Base-by-base conservation (phyloP, 1,140 invertebrate species). In the Trypoxylus dichotomus region DNA sequence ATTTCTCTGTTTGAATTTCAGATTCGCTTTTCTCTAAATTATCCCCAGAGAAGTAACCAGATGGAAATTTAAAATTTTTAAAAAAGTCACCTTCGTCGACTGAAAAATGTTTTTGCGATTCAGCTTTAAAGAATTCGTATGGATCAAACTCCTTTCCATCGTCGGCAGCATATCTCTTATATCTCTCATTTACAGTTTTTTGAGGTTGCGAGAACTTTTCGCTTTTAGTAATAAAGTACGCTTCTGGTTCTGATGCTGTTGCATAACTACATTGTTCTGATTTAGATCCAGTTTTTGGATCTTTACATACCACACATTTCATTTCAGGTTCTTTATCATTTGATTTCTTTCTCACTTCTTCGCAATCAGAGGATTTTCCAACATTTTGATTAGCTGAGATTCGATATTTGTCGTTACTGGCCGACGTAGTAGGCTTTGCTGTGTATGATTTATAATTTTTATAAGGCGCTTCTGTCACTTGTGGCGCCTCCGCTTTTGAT, bases 1-100 rank as follows among this genome's bases (percentile, higher is more conserved):
- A 85, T 84, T 90, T 87, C 25, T 88, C 89, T 21, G 89, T 87
- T 83, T 90, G 88, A 80, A 87, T 84, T 84, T 90, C 89, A 1
- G 89, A 90, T 37, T 87, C 85, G 76, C 83, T 85, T 43, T 83
- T 81, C n/a, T 83, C 82, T 25, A 76, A 71, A 54, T 80, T 73
- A 73, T 76, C 80, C 54, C 78, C 78, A 41, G 80, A 80, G 29
- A 81, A 80, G n/a, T 81, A 79, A 24, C 80, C 79, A 24, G 81
- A 78, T n/a, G 77, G 80, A 75, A 79, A 83, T 41, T 81, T 75
- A 74, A 60, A 72, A 37, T 79, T 81, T 63, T 84, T 82, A 41
- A 81, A 77, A 21, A 79, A 80, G 24, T 83, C 79, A 41, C 83
- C 81, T 47, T 77, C 54, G 41, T 78, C 82, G 54, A 74, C 76